These are phyloP conservation scores for Caracal caracal DNA, from an alignment of 2,113 vertebrate genomes.

Conservation along the genomic window DNA sequence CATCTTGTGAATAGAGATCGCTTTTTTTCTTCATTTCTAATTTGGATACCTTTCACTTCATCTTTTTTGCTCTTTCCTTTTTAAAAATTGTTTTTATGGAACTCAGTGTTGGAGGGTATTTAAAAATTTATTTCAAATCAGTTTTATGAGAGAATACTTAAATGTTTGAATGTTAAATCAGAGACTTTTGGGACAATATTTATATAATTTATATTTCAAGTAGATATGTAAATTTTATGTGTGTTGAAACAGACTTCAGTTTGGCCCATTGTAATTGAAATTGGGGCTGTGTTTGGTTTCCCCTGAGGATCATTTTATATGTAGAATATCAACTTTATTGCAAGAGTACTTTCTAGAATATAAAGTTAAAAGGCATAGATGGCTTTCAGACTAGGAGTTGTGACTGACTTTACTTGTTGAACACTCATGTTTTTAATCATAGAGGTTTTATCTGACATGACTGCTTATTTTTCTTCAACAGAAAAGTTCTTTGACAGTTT, in stretches of 20 bases:
- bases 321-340: not conserved
- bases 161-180: not conserved
- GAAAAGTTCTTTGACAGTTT: not conserved
- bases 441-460: slow-evolving; percentile 5
- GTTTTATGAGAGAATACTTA: slow-evolving; percentile 5
- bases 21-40: not conserved
- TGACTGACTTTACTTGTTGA: not conserved
- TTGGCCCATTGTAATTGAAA: not conserved
- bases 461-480: not conserved
- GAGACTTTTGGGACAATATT: not conserved
- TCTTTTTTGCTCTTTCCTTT: not conserved
- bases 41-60: not conserved
- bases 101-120: not conserved
- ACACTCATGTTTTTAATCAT: not conserved
- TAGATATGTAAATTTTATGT: not conserved
- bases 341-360: not conserved
- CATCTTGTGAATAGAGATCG: not conserved
- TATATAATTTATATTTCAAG: slow-evolving; percentile 18
- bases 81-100: not conserved
- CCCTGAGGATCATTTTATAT: not conserved
- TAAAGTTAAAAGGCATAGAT: not conserved
- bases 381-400: not conserved
- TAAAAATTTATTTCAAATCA: slow-evolving; percentile 2
- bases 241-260: not conserved
- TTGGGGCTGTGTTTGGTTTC: not conserved